Evolutionary conservation across 2,113 vertebrate genomes (phyloP).

Genomic region (Macquaria australasica): DNA sequence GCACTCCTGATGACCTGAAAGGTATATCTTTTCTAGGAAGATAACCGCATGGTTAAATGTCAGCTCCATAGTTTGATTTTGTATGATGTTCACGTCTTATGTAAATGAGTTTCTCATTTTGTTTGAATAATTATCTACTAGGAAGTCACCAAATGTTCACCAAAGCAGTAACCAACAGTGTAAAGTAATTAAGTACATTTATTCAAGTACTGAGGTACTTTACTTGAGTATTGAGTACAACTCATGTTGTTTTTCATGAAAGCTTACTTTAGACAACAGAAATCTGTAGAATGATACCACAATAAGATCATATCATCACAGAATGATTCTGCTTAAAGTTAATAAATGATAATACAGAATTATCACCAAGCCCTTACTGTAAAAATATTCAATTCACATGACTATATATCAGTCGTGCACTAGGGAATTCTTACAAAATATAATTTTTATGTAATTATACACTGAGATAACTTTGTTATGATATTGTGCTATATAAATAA

Average conservation of each 20-base stretch:
- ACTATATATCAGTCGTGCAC: background rate
- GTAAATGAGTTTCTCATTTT: background rate
- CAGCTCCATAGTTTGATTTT: slow-evolving; percentile 2
- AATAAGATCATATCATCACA: background rate
- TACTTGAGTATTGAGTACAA: background rate
- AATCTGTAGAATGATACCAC: background rate
- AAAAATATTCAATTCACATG: background rate
- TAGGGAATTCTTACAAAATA: background rate
- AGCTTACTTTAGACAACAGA: background rate
- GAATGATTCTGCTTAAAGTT: background rate
- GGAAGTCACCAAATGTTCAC: background rate
- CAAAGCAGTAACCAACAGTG: background rate
- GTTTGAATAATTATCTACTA: background rate
- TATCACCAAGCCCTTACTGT: background rate
- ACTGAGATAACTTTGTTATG: too few species aligned
- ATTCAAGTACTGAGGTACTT: background rate
- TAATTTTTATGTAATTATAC: too few species aligned
- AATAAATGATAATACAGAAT: too few species aligned
- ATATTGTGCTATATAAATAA: too few species aligned
- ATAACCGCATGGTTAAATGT: slow-evolving; percentile 61
- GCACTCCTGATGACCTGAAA: slow-evolving; percentile 55
- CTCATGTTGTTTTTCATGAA: background rate
- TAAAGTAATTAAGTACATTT: background rate
- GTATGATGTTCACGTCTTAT: background rate
- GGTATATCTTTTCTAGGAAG: slow-evolving; percentile 35